Percentiles rank a stretch among this genome's conserved stretches.
Evolutionary conservation across 2,797 vertebrate genomes (phyloP).

Genomic region (Molossus alvarezi): DNA sequence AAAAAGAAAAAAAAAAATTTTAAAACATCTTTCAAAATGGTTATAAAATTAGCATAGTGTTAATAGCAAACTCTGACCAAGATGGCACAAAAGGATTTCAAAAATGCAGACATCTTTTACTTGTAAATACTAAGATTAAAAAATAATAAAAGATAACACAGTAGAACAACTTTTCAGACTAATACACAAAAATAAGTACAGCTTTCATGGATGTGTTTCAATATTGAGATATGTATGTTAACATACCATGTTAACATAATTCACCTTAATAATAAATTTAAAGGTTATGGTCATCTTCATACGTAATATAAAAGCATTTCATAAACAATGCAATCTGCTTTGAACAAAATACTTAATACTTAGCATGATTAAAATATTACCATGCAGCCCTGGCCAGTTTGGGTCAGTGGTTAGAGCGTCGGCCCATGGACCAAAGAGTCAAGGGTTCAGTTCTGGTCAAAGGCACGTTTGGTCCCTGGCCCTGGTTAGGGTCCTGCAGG

Average conservation of each 20-base stretch:
- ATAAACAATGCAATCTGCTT: neutral
- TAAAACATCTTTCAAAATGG: neutral
- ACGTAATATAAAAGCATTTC: neutral
- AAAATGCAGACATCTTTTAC: neutral
- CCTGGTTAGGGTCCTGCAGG: no score
- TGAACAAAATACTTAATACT: slow-evolving; percentile 36
- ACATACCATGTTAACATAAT: neutral
- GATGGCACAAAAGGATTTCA: neutral
- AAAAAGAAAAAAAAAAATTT: slow-evolving; percentile 30
- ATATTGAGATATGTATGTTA: neutral
- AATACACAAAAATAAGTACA: neutral
- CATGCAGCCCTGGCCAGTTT: neutral
- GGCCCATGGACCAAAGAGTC: no score
- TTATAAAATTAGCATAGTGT: neutral
- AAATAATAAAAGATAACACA: neutral
- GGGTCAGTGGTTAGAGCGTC: no score
- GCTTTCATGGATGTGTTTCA: neutral
- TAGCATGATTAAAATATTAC: slow-evolving; percentile 6
- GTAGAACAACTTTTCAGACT: neutral
- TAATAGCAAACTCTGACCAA: slow-evolving; percentile 11
- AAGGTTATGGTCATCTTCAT: neutral
- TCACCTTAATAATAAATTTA: neutral
- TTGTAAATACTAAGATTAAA: slow-evolving; percentile 6
- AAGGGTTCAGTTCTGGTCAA: no score
- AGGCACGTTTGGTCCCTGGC: no score